Evolutionary conservation across 1,140 invertebrate genomes (phyloP), one percentile per base, ranked within the genome.

Genomic region (Macrobrachium nipponense): DNA sequence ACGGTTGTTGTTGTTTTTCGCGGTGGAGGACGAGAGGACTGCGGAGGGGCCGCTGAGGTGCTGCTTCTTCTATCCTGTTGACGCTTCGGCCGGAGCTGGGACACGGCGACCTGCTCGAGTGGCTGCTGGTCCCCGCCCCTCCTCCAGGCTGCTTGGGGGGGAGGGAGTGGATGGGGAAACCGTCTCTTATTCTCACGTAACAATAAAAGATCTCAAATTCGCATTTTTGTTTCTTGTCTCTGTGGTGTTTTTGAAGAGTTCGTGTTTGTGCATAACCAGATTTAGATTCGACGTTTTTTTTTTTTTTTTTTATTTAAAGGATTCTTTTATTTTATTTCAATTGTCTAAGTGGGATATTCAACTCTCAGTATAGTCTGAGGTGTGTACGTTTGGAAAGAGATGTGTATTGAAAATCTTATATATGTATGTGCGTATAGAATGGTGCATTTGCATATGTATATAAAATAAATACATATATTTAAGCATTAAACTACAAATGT

Each of bases 1-100:
- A 83, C n/a, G 81, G 81, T 83, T 83, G 18, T 83, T 83, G 73
- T 83, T 83, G 72, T 83, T 83, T 43, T 83, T 83, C 2, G 81
- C 77, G 72, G 81, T 83, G 36, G 81, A 83, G 61, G 81, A 83
- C 23, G 81, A 83, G 81, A 83, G 73, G 81, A 83, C 4, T 72
- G 59, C 7, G 81, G 27, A 5, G n/a, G 81, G 72, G 10, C 64
- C 72, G 36, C 78, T 80, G 14, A 80, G 10, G 14, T 80, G 78
- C 7, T 62, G 78, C n/a, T 80, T 80, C 4, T n/a, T 12, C 18
- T 15, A 80, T 66, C 43, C 78, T 43, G 61, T 80, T 80, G 78
- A 80, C 62, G 61, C 78, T 66, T 5, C 78, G 78, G 44, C 78
- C 78, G 2, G 78, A 80, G 15, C 78, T 64, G 7, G 20, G 20